Percentiles rank a stretch among this genome's conserved stretches.
phyloP scores from a whole-genome alignment of 2,888 invertebrate species.

The Antheraea assamensis region DNA sequence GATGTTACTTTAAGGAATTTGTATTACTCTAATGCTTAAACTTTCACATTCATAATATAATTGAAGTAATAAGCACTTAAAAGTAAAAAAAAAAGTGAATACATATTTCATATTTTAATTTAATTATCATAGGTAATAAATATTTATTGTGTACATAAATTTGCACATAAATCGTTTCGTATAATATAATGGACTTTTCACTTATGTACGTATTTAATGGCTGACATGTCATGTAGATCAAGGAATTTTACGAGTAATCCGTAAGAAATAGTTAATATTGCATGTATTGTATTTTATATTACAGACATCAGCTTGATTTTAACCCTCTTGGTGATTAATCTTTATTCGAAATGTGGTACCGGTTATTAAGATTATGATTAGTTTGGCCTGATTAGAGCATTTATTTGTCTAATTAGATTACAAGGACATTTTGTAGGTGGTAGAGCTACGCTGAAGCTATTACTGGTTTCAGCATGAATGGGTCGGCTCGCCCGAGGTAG shows the following conservation, averaged over 20 bases:
- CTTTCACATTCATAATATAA: not conserved
- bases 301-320: not conserved
- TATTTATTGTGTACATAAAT: constrained; percentile 10
- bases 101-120: not conserved
- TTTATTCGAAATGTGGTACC: not conserved
- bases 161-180: constrained; percentile 10
- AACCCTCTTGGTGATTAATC: not conserved
- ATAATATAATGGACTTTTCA: constrained; percentile 7
- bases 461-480: no score
- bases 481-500: no score
- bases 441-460: no score
- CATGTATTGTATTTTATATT: not conserved
- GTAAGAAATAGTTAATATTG: not conserved
- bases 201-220: constrained; percentile 1
- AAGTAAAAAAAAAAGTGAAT: not conserved
- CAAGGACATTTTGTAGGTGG: no score
- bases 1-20: no score
- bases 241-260: not conserved
- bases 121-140: constrained; percentile 5
- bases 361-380: not conserved
- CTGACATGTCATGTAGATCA: constrained; percentile 6
- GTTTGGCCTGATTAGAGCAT: not conserved
- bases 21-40: no score
- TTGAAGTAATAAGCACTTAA: not conserved
- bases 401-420: no score